Base-by-base conservation (phyloP, 2,888 invertebrate species). In the Amiota minor region DNA sequence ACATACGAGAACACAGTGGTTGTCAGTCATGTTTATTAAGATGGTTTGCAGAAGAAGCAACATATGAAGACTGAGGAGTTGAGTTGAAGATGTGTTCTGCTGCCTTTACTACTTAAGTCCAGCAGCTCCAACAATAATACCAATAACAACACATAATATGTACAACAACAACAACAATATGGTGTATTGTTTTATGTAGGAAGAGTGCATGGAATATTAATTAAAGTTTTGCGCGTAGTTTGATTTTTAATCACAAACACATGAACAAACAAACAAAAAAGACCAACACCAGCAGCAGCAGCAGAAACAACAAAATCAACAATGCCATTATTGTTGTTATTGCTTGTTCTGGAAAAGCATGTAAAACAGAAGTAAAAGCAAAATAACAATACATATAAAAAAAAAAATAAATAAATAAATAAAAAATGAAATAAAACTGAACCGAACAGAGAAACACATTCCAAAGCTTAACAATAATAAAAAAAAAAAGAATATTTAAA, bases 151-250 rank as follows among this genome's bases (percentile, higher is more conserved):
- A 73, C 81, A 79, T 79, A 77, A 78, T 75, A 16, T 8, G 56
- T 9, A 56, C 56, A 56, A 56, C 56, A 56, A 20, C 9, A 56
- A 20, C 78, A 77, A 77, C 82, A 82, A 81, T 77, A 76, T 78
- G 68, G 71, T 72, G 65, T 73, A 61, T 62, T 71, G 50, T 59
- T 49, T 35, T 72, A 50, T 69, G 64, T n/a, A 50, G 47, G 65
- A 71, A 74, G 75, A 80, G 80, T 84, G 87, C 77, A 74, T 81
- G 80, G 87, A 86, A 87, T 87, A 88, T 83, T 87, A 88, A 87
- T 87, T 87, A 81, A 82, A 80, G 78, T 81, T 84, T 78, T 77
- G 81, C 76, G 79, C 76, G 78, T 80, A 83, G 82, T 82, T 83
- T 85, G 83, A 82, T 85, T 83, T 83, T 78, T 79, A 35, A 67